Evolutionary conservation across 2,797 vertebrate species (phyloP).

Genomic region (Sphenodon punctatus): DNA sequence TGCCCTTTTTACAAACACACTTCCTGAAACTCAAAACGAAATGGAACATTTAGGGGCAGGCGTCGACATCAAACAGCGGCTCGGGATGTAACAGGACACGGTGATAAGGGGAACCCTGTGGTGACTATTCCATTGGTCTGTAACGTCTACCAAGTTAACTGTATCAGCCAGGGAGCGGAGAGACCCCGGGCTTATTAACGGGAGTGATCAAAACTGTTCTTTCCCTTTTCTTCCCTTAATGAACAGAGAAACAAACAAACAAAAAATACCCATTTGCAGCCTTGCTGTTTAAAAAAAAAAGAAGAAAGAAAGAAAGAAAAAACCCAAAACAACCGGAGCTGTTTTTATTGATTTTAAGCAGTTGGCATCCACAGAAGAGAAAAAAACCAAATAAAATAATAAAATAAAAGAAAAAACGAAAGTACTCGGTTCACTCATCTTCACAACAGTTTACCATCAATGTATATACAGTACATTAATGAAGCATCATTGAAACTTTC

Average conservation of each 20-base stretch:
- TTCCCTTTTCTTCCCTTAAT: conserved; percentile 70
- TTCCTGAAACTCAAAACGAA: conserved; percentile 78
- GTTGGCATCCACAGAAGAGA: conserved; percentile 91
- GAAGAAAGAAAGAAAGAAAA: no score
- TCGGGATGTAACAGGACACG: conserved; percentile 69
- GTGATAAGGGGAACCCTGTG: conserved; percentile 56
- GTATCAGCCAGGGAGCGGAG: conserved; percentile 59
- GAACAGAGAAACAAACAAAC: conserved; percentile 81
- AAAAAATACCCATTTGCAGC: conserved; percentile 75
- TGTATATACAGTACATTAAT: conserved; percentile 93
- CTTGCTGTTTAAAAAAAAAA: conserved; percentile 79
- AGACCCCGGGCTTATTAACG: conserved; percentile 67
- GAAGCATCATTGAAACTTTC: conserved; percentile 94
- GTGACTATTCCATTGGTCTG: conserved; percentile 64
- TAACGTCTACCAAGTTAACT: conserved; percentile 70
- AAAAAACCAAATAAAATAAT: no score
- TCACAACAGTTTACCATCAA: conserved; percentile 92
- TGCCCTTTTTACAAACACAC: conserved; percentile 78
- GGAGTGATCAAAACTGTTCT: conserved; percentile 64
- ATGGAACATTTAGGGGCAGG: conserved; percentile 77
- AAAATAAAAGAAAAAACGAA: no score
- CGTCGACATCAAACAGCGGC: conserved; percentile 73
- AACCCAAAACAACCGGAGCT: no score
- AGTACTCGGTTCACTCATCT: conserved; percentile 86
- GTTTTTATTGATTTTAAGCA: conserved; percentile 85